Evolutionary conservation across 2,888 invertebrate genomes (phyloP).

Genomic region (Lumbricus terrestris): DNA sequence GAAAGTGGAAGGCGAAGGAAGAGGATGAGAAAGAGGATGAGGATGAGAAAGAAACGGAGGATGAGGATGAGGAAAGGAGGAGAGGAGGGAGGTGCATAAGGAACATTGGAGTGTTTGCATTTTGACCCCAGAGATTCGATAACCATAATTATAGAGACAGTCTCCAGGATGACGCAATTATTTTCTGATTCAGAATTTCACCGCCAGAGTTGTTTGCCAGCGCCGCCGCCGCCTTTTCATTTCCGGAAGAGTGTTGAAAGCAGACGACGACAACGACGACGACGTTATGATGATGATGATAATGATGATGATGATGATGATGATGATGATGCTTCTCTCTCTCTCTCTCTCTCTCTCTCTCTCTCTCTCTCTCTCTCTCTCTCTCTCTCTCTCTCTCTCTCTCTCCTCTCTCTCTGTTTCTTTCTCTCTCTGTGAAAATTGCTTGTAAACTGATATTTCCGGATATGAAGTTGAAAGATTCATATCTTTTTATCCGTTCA

Average conservation of each 20-base stretch:
- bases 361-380: no score
- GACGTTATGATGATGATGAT: no score
- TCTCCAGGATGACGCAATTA: not conserved
- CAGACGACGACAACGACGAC: not conserved
- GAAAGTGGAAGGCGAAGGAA: not conserved
- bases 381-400: not conserved
- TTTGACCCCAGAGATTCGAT: not conserved
- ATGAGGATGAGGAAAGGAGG: no score
- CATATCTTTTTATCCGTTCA: no score
- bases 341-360: no score
- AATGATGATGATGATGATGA: no score
- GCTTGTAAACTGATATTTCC: no score
- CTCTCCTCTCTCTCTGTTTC: no score
- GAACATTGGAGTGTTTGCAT: not conserved
- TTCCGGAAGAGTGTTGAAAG: not conserved
- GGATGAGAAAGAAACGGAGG: not conserved
- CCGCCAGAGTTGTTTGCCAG: not conserved
- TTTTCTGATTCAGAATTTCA: not conserved
- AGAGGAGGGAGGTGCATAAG: no score
- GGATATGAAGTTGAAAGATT: no score
- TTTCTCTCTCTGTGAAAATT: no score
- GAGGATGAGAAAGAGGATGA: not conserved
- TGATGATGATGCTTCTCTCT: no score
- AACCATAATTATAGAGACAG: not conserved
- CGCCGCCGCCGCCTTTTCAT: not conserved